Percentiles rank a stretch among this genome's conserved stretches.
Conservation (phyloP, 2,113 vertebrate genomes). For the Mystacornis crossleyi region DNA sequence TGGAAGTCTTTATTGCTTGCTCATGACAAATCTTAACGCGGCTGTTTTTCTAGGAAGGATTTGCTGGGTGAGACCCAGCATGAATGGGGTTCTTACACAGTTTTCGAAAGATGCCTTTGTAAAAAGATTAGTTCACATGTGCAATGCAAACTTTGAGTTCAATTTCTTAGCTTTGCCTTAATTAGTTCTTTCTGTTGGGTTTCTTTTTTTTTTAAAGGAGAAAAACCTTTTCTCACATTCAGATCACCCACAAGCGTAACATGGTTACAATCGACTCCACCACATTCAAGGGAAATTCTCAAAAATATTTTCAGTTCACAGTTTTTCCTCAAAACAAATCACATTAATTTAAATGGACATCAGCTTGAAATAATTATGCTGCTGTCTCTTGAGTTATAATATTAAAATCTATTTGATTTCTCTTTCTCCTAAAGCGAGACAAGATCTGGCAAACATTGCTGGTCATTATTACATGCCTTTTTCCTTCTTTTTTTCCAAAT, state of each 20-base stretch:
- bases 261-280: background rate
- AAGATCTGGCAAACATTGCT: background rate
- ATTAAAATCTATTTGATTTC: background rate
- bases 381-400: background rate
- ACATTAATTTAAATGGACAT: background rate
- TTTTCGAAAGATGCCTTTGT: constrained; percentile 29
- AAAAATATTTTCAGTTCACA: background rate
- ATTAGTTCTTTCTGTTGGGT: constrained; percentile 51
- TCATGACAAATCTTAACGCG: constrained; percentile 15
- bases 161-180: constrained; percentile 59
- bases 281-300: background rate
- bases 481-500: background rate
- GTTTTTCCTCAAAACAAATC: background rate
- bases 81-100: background rate
- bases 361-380: background rate
- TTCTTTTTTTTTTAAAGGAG: background rate
- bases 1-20: constrained; percentile 31
- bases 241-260: background rate
- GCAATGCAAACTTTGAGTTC: constrained; percentile 53
- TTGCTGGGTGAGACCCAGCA: background rate
- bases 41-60: constrained; percentile 17
- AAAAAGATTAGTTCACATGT: constrained; percentile 60
- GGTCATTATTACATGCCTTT: background rate
- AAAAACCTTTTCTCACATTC: background rate
- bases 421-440: background rate